These are phyloP conservation scores for Zosterops borbonicus DNA, from an alignment of 2,113 vertebrate species.

Conservation along the genomic window DNA sequence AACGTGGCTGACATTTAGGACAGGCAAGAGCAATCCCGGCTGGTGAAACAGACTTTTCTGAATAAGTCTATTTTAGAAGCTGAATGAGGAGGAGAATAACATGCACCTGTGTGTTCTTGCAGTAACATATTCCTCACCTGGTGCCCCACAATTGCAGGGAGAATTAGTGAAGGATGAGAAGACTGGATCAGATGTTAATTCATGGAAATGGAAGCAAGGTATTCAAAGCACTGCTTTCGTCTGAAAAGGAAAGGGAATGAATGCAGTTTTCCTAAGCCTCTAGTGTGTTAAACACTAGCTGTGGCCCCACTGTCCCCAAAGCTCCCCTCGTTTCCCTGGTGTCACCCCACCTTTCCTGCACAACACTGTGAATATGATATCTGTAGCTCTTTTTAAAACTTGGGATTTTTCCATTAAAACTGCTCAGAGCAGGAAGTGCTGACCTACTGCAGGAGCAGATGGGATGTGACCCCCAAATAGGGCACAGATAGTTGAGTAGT, in stretches of 20 bases:
- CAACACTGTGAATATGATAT: slow-evolving; percentile 63
- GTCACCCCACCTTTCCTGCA: neutral
- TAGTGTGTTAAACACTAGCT: neutral
- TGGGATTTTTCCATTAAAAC: neutral
- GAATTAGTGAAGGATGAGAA: neutral
- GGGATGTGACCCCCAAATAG: neutral
- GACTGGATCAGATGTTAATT: neutral
- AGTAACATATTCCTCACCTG: neutral
- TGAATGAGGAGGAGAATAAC: neutral
- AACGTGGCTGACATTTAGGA: neutral
- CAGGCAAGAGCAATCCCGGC: neutral
- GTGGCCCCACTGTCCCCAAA: neutral
- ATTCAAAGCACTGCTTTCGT: slow-evolving; percentile 32
- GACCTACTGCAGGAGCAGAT: neutral
- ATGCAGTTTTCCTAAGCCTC: neutral
- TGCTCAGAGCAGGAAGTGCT: neutral
- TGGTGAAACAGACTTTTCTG: neutral
- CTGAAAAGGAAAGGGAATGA: neutral
- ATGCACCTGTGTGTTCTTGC: neutral
- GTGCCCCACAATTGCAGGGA: neutral
- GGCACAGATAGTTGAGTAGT: neutral
- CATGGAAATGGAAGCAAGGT: neutral
- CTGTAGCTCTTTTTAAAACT: neutral
- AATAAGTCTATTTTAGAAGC: neutral
- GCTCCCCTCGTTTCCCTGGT: neutral